Evolutionary conservation across 2,888 invertebrate species (phyloP).

Genomic region (Melitaea athalia): DNA sequence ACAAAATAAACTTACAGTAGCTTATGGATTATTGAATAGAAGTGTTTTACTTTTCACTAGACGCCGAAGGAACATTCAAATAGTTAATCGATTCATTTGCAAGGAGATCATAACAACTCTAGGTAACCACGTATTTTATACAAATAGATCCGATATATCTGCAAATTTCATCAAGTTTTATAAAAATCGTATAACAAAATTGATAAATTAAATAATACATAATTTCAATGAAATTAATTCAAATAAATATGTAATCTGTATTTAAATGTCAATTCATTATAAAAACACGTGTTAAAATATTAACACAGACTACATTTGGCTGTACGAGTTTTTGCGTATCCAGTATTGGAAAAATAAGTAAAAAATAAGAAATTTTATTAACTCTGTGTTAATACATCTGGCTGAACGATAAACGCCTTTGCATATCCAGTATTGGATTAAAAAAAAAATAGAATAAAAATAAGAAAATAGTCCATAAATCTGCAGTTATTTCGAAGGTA

Average conservation of each 20-base stretch:
- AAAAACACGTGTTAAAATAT: no score
- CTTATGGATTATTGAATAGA: slow-evolving; percentile 8
- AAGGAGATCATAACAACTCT: slow-evolving; percentile 35
- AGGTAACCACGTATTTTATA: slow-evolving; percentile 33
- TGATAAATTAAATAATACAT: background rate
- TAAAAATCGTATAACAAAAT: slow-evolving; percentile 15
- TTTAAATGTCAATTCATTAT: no score
- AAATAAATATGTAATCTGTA: background rate
- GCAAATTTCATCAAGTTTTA: slow-evolving; percentile 17
- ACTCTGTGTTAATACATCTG: background rate
- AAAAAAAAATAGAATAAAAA: slow-evolving; percentile 4
- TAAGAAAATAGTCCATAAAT: slow-evolving; percentile 9
- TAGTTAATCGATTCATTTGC: slow-evolving; percentile 20
- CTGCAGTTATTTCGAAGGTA: slow-evolving; percentile 30
- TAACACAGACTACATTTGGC: no score
- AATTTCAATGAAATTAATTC: background rate
- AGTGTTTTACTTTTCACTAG: slow-evolving; percentile 21
- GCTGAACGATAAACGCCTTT: background rate
- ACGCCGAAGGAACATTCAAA: slow-evolving; percentile 23
- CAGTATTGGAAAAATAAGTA: no score
- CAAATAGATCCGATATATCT: slow-evolving; percentile 22
- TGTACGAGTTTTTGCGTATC: no score
- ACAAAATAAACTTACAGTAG: slow-evolving; percentile 5
- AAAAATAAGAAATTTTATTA: no score
- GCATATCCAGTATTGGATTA: background rate